Percentiles rank a stretch among this genome's conserved stretches.
These are phyloP conservation scores for Pangasius macronema DNA, from an alignment of 2,797 vertebrate species.

Conservation along the genomic window DNA sequence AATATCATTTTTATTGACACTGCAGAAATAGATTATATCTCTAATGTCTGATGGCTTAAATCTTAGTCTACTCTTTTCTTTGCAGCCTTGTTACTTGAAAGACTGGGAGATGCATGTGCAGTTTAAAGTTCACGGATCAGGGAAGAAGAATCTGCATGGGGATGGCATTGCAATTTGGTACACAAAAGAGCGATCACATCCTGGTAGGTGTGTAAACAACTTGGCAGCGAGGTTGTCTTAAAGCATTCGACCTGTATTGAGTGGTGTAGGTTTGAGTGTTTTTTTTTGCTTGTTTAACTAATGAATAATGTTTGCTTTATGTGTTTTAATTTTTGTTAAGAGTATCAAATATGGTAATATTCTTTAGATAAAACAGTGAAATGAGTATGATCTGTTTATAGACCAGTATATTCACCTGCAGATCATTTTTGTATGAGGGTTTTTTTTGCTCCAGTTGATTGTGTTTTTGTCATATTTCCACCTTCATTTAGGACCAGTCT, in stretches of 20 bases:
- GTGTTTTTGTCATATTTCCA: slow-evolving; percentile 60
- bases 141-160: slow-evolving; percentile 95
- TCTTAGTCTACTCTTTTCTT: neutral
- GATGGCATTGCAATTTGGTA: slow-evolving; percentile 97
- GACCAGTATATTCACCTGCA: neutral
- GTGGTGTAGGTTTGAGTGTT: too few relatives aligned
- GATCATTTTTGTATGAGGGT: neutral
- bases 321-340: neutral
- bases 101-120: slow-evolving; percentile 99
- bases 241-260: neutral
- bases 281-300: neutral
- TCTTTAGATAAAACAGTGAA: neutral
- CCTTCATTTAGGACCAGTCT: slow-evolving; percentile 75
- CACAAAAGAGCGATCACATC: slow-evolving; percentile 87
- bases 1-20: neutral
- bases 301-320: neutral
- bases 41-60: neutral
- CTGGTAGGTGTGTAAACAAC: slow-evolving; percentile 79
- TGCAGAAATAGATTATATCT: neutral
- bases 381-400: neutral
- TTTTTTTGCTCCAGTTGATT: slow-evolving; percentile 43
- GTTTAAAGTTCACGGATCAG: slow-evolving; percentile 90
- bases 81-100: slow-evolving; percentile 92
- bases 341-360: neutral
- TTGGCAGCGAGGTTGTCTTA: slow-evolving; percentile 69